Evolutionary conservation across 1,140 invertebrate genomes (phyloP).

Genomic region (Apolygus lucorum): DNA sequence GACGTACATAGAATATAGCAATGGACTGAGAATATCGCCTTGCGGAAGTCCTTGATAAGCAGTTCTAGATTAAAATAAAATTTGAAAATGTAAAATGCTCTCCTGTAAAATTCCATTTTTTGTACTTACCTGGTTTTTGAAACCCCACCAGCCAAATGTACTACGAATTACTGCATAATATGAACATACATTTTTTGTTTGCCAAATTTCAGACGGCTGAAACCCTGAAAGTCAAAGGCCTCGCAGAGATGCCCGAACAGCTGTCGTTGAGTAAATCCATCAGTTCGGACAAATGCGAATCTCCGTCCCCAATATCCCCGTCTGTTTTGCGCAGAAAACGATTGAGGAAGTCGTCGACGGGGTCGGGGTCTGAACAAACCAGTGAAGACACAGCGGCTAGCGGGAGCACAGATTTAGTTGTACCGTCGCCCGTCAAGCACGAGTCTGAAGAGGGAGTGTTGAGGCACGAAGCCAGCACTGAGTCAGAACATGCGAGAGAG

Average conservation of each 20-base stretch:
- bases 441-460: constrained; percentile 35
- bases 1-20: too few species aligned
- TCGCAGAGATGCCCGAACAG: constrained; percentile 68
- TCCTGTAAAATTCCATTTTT: too few species aligned
- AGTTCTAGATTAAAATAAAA: too few species aligned
- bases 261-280: constrained; percentile 31
- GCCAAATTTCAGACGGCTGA: constrained; percentile 59
- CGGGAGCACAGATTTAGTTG: constrained; percentile 44
- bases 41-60: too few species aligned
- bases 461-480: constrained; percentile 34
- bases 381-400: constrained; percentile 27
- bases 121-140: too few species aligned
- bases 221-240: constrained; percentile 75
- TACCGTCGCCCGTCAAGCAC: constrained; percentile 32
- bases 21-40: too few species aligned
- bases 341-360: constrained; percentile 60
- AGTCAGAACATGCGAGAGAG: constrained; percentile 36
- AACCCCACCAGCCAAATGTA: too few species aligned
- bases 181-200: constrained; percentile 25
- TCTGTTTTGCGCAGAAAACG: constrained; percentile 46
- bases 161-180: too few species aligned
- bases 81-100: too few species aligned
- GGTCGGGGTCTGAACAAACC: constrained; percentile 44
- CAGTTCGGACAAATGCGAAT: constrained; percentile 28
- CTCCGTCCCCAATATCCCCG: constrained; percentile 23